Conservation (phyloP, 2,797 vertebrate genomes). For the Prionace glauca region DNA sequence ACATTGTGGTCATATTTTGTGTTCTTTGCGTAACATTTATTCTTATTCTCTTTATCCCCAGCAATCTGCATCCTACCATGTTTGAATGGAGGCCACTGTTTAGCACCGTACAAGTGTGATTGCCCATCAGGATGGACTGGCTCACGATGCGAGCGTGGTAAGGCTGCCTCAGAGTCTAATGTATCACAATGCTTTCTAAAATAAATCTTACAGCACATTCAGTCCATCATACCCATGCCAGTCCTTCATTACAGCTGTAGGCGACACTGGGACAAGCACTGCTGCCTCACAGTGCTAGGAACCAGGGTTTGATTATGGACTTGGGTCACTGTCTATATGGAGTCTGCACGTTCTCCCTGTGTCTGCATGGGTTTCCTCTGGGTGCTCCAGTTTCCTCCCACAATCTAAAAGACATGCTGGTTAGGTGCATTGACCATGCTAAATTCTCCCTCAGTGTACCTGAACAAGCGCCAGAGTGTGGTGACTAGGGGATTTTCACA, state of each 20-base stretch:
- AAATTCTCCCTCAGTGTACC: no score
- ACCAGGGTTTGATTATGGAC: no score
- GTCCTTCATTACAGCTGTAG: not conserved
- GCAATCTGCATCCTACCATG: conserved; percentile 95
- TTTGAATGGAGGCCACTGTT: conserved; percentile 84
- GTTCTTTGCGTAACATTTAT: not conserved
- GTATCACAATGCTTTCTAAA: not conserved
- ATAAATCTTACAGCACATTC: not conserved
- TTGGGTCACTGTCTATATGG: no score
- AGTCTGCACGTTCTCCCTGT: no score
- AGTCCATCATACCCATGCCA: not conserved
- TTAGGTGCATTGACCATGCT: no score
- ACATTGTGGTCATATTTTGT: not conserved
- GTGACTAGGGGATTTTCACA: no score
- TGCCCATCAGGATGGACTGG: conserved; percentile 85
- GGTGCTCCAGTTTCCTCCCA: no score
- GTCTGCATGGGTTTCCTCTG: no score
- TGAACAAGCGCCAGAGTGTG: no score
- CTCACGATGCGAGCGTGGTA: conserved; percentile 85
- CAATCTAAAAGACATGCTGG: no score
- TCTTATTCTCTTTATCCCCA: conserved; percentile 48
- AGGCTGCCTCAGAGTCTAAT: conserved; percentile 43
- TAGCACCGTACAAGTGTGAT: conserved; percentile 84
- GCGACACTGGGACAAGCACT: no score
- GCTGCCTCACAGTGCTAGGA: no score